A percentile compares a stretch with the other conserved stretches of the same genome.
Conservation (phyloP, 1,140 invertebrate genomes). For the Vanessa atalanta region DNA sequence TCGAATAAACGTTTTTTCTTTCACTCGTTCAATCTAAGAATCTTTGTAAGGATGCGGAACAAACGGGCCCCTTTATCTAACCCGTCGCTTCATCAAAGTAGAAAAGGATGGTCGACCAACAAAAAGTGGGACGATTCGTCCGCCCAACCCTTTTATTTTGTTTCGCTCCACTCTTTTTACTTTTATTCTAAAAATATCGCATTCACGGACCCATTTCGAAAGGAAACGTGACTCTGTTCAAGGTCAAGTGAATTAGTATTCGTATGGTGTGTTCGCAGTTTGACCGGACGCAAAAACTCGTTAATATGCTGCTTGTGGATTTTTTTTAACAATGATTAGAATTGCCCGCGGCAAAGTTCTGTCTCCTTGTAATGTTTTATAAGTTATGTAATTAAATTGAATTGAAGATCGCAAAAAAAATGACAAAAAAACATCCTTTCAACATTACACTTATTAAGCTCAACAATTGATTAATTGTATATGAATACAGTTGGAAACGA, state of each 20-base stretch:
- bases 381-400: slow-evolving; percentile 48
- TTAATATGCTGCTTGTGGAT: slow-evolving; percentile 68
- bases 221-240: slow-evolving; percentile 77
- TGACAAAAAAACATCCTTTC: neutral
- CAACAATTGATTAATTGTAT: slow-evolving; percentile 2
- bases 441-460: neutral
- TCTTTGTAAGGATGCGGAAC: slow-evolving; percentile 45
- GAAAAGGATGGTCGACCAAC: slow-evolving; percentile 61
- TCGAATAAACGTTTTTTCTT: slow-evolving; percentile 30
- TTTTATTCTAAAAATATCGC: slow-evolving; percentile 78
- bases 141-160: slow-evolving; percentile 74
- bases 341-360: slow-evolving; percentile 44
- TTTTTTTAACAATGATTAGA: slow-evolving; percentile 66
- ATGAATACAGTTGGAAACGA: neutral
- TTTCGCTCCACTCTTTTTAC: slow-evolving; percentile 70
- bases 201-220: slow-evolving; percentile 79
- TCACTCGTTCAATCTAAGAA: slow-evolving; percentile 22
- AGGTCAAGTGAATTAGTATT: slow-evolving; percentile 78
- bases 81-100: slow-evolving; percentile 56
- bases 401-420: neutral
- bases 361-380: slow-evolving; percentile 40
- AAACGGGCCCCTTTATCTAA: slow-evolving; percentile 55
- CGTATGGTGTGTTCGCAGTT: slow-evolving; percentile 71
- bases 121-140: slow-evolving; percentile 69
- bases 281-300: slow-evolving; percentile 76